These are phyloP conservation scores for Rhinoraja longicauda DNA, from an alignment of 2,797 vertebrate species.

Conservation along the genomic window DNA sequence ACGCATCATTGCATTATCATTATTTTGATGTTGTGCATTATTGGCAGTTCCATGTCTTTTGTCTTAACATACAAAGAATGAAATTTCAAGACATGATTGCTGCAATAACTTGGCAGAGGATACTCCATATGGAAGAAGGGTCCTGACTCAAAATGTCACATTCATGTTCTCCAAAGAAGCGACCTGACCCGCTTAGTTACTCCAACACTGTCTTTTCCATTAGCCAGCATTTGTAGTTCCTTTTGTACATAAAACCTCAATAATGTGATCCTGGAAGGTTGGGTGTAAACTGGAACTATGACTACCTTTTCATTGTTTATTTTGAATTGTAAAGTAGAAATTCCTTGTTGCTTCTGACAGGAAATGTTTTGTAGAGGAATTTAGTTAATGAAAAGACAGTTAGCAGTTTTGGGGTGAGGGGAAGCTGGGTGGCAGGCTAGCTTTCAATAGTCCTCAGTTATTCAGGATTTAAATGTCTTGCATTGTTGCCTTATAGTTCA, in stretches of 20 bases:
- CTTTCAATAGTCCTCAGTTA: background rate
- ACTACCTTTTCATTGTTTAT: background rate
- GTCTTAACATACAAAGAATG: background rate
- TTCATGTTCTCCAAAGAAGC: no score
- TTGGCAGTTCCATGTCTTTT: background rate
- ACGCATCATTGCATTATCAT: background rate
- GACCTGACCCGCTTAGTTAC: no score
- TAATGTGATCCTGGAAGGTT: background rate
- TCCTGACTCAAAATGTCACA: no score
- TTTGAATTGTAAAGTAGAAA: background rate
- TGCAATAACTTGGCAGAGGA: no score
- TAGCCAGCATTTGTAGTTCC: no score
- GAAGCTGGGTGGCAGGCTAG: background rate
- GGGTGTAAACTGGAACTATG: background rate
- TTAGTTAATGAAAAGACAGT: background rate
- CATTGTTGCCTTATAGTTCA: background rate
- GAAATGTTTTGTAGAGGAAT: background rate
- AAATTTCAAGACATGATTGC: background rate
- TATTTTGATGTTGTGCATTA: background rate
- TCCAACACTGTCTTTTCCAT: no score
- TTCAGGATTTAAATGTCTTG: background rate
- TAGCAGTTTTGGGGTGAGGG: no score
- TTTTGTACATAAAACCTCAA: no score
- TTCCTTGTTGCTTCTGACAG: background rate
- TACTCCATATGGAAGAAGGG: no score